Evolutionary conservation across 2,888 invertebrate genomes (phyloP), one percentile per base, ranked within the genome.

Genomic region (Alentia gelatinosa): DNA sequence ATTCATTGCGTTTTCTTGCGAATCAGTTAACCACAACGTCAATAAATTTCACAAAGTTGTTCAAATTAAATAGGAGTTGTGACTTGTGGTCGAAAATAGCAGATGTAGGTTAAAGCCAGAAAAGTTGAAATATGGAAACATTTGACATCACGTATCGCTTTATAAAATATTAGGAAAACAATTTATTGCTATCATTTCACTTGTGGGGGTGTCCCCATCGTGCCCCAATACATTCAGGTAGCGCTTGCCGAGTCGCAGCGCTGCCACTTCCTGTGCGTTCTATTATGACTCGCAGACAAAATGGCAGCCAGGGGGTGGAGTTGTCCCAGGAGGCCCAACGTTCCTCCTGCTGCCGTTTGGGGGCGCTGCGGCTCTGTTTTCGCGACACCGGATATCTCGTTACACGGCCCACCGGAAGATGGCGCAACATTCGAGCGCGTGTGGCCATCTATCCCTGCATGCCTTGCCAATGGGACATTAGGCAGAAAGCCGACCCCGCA

Each of bases 331-430:
- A 19, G 63, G 63, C n/a, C 19, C 5, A 5, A n/a, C 63, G 63
- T 63, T 42, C 63, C 15, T 74, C 5, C 35, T 5, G 33, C 74
- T 33, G 35, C 4, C 74, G 74, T 35, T 74, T 26, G 12, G 15
- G n/a, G 35, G 33, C 74, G 9, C 33, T 33, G n/a, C n/a, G n/a
- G n/a, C 63, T 74, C 35, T 74, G 74, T 74, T 74, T 74, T 7
- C 9, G 33, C 74, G 74, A 74, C 74, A 74, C 74, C 74, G 74
- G 74, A 74, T 26, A 26, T 74, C 74, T 23, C 74, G 74, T 74
- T 74, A 74, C 74, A 33, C 35, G 12, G 74, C 74, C 12, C 74
- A 35, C 74, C 74, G 74, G 74, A 74, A 74, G 74, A 35, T 33
- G 74, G 74, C 74, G 35, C 74, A 74, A 74, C 35, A 74, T 30